Conservation (phyloP, 2,888 invertebrate species). For the Meandrusa payeni region DNA sequence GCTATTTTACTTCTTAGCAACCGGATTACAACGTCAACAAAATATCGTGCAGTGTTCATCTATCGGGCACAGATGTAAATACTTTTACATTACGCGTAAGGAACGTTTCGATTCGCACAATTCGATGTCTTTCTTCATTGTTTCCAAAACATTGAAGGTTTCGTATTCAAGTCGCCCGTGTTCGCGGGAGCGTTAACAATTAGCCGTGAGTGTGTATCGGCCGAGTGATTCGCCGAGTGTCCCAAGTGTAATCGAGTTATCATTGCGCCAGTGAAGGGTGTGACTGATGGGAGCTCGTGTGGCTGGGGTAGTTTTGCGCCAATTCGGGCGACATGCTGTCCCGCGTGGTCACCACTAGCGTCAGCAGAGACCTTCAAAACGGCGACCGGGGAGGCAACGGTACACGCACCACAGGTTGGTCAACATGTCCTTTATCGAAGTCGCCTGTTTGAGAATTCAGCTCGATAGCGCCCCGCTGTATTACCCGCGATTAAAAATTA, state of each 20-base stretch:
- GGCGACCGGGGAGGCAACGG: slow-evolving; percentile 64
- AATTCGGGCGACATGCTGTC: slow-evolving; percentile 63
- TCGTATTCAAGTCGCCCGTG: slow-evolving; percentile 49
- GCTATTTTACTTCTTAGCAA: not conserved
- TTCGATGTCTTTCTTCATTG: slow-evolving; percentile 47
- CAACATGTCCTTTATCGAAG: slow-evolving; percentile 27
- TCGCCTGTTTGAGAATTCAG: no score
- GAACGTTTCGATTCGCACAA: slow-evolving; percentile 39
- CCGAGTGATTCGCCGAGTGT: slow-evolving; percentile 59
- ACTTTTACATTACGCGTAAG: slow-evolving; percentile 14
- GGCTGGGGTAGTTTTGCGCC: slow-evolving; percentile 41
- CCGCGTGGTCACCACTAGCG: slow-evolving; percentile 62
- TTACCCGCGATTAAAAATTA: no score
- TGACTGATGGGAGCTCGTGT: slow-evolving; percentile 71
- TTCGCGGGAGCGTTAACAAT: slow-evolving; percentile 58
- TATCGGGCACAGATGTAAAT: slow-evolving; percentile 1
- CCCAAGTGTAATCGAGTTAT: slow-evolving; percentile 52
- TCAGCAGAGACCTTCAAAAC: slow-evolving; percentile 61
- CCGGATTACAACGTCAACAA: slow-evolving; percentile 12
- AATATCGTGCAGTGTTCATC: slow-evolving; percentile 22
- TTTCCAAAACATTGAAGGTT: slow-evolving; percentile 67
- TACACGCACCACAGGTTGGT: slow-evolving; percentile 69
- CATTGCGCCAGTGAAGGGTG: slow-evolving; percentile 46
- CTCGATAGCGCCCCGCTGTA: no score
- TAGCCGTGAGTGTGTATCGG: slow-evolving; percentile 64